phyloP scores from a whole-genome alignment of 1,140 invertebrate genomes.

The Drosophila dunni region DNA sequence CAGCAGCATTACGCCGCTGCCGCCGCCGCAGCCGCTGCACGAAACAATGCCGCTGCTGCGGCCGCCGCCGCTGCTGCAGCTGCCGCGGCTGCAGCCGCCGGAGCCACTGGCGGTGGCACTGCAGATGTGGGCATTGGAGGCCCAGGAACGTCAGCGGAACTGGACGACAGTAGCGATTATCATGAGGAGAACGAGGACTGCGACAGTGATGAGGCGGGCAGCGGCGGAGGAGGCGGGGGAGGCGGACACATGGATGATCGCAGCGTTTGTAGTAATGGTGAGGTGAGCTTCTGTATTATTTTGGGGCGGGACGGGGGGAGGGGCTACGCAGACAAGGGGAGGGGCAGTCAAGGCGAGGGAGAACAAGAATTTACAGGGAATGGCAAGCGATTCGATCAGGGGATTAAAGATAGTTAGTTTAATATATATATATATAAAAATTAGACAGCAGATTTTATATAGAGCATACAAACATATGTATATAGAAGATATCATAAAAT shows the following conservation, averaged over 20 bases:
- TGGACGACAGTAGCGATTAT: slow-evolving; percentile 81
- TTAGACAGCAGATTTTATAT: no score
- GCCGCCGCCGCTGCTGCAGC: slow-evolving; percentile 58
- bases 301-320: slow-evolving; percentile 27
- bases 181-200: slow-evolving; percentile 82
- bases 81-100: slow-evolving; percentile 39
- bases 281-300: slow-evolving; percentile 83
- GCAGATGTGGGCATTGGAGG: slow-evolving; percentile 2
- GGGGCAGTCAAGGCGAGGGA: background rate
- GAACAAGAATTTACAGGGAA: background rate
- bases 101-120: slow-evolving; percentile 9
- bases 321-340: background rate
- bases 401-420: no score
- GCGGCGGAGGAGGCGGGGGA: slow-evolving; percentile 45
- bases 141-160: slow-evolving; percentile 30
- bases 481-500: no score
- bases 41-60: slow-evolving; percentile 66
- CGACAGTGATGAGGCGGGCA: slow-evolving; percentile 79
- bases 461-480: no score
- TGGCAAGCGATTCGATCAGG: no score
- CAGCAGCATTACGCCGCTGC: slow-evolving; percentile 80
- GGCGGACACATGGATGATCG: slow-evolving; percentile 79
- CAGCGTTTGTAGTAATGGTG: slow-evolving; percentile 85
- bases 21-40: slow-evolving; percentile 69
- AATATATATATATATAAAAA: no score